Evolutionary conservation across 2,888 invertebrate genomes (phyloP), one percentile per base, ranked within the genome.

Genomic region (Synergus japonicus): DNA sequence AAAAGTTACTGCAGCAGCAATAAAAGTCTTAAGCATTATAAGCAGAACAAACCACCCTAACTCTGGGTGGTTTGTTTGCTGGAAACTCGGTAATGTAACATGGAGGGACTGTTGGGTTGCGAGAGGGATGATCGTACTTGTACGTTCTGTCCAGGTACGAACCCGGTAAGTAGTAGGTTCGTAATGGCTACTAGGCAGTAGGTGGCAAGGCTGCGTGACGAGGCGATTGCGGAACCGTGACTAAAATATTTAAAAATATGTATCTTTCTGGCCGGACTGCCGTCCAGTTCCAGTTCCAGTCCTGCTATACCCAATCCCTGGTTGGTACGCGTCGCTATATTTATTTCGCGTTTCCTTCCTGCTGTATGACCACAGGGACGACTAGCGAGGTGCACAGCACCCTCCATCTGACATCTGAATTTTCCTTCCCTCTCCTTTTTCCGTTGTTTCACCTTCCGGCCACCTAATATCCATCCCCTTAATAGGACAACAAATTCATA

Each of bases 221-320:
- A 89, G 91, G 91, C 91, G 91, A 91, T 92, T 91, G 92, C 91
- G 88, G 87, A 92, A 92, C 91, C 92, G 92, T 92, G 92, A 92
- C 92, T 92, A 92, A 92, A 92, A 91, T 92, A 92, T 92, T 92
- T 91, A 92, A 92, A 92, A 92, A 92, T 92, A 92, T 92, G 92
- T 92, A 92, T 92, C 92, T 92, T 92, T 92, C 91, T 91, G 91
- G 90, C 90, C 91, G 91, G 91, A 90, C 91, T 91, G 88, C 88
- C 90, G 90, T 91, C 91, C 90, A 90, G 91, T 89, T 90, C 89
- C 89, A 90, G 90, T 91, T 90, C 89, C 90, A 86, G 81, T 85
- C 77, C 69, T 85, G 83, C 83, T 84, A 49, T 29, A 69, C 15
- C 83, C 85, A 83, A 85, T 86, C 86, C 86, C 84, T 84, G 83